Evolutionary conservation across 2,113 vertebrate genomes (phyloP).

Genomic region (Pteropus alecto): DNA sequence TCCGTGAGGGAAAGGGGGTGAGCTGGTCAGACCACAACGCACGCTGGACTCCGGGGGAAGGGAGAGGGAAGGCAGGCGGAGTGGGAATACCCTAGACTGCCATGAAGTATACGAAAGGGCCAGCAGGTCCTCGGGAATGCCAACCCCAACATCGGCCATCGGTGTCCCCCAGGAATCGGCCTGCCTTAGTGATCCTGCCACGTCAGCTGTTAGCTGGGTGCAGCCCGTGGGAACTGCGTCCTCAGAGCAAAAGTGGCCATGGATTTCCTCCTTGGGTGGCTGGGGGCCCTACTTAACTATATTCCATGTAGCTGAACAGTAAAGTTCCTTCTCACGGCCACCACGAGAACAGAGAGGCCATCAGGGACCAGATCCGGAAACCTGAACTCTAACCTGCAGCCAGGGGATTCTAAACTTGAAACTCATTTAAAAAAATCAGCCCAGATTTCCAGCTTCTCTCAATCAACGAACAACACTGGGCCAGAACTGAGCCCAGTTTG

Average conservation of each 20-base stretch:
- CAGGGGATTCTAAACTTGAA: background rate
- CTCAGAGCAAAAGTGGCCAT: background rate
- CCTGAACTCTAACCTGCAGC: background rate
- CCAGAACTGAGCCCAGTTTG: background rate
- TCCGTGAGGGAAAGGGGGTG: background rate
- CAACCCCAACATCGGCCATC: background rate
- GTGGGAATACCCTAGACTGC: background rate
- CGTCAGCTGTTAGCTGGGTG: background rate
- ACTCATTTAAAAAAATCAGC: background rate
- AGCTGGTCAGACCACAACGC: background rate
- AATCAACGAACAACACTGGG: background rate
- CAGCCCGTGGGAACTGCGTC: background rate
- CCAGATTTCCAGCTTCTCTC: background rate
- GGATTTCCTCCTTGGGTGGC: background rate
- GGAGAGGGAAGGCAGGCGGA: background rate
- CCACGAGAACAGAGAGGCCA: background rate
- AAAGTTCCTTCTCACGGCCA: background rate
- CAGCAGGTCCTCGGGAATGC: background rate
- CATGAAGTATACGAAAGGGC: background rate
- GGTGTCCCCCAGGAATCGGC: background rate
- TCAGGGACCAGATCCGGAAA: background rate
- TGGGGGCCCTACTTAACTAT: background rate
- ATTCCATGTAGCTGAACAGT: background rate
- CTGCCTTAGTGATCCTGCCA: background rate
- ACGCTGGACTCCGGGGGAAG: fast-evolving